phyloP scores from a whole-genome alignment of 2,888 invertebrate species.

The Ochropacha duplaris region DNA sequence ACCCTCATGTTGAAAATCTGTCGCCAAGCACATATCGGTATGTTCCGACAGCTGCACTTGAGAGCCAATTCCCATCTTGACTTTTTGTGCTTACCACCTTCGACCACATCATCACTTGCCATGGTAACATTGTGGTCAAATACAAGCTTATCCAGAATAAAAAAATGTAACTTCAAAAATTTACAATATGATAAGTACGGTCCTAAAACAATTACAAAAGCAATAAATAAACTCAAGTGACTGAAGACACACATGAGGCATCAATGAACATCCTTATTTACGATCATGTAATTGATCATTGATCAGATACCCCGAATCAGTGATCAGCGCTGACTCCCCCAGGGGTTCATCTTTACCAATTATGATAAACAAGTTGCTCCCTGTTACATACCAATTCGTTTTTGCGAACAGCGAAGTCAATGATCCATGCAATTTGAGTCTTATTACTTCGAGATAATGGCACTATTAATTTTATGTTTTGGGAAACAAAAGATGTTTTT shows the following conservation, averaged over 20 bases:
- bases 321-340: constrained; percentile 15
- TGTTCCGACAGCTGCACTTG: too few species aligned
- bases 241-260: constrained; percentile 8
- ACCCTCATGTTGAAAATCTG: too few species aligned
- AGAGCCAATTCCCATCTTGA: too few species aligned
- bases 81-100: too few species aligned
- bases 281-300: constrained; percentile 32
- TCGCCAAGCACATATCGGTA: too few species aligned
- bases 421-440: constrained; percentile 9
- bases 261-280: constrained; percentile 31
- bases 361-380: constrained; percentile 56
- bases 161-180: background rate
- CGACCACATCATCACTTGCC: too few species aligned
- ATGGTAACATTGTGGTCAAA: too few species aligned
- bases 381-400: constrained; percentile 20
- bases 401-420: constrained; percentile 28
- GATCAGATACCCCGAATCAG: constrained; percentile 4
- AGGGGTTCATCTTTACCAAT: constrained; percentile 51
- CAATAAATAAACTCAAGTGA: constrained; percentile 8
- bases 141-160: too few species aligned
- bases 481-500: background rate
- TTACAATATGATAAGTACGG: too few species aligned
- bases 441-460: constrained; percentile 6
- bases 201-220: background rate
- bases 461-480: background rate